A percentile compares a stretch with the other conserved stretches of the same genome.
These are phyloP conservation scores for Nemapogon koenigi DNA, from an alignment of 2,888 invertebrate species.

Conservation along the genomic window DNA sequence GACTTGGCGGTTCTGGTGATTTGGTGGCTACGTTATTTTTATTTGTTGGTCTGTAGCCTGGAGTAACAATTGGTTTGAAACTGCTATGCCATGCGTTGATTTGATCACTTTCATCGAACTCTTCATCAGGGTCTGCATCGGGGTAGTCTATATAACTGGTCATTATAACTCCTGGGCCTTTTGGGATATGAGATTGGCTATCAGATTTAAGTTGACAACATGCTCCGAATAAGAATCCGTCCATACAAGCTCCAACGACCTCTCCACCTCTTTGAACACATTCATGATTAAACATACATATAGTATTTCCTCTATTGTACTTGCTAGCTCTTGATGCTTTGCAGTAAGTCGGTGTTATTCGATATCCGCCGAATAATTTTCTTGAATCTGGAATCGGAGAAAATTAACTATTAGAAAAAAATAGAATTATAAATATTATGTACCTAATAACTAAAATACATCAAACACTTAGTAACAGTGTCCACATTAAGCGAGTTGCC, in stretches of 20 bases:
- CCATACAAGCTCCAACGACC: slow-evolving; percentile 90
- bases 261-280: slow-evolving; percentile 80
- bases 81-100: slow-evolving; percentile 50
- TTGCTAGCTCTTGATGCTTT: slow-evolving; percentile 71
- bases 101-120: slow-evolving; percentile 45
- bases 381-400: slow-evolving; percentile 45
- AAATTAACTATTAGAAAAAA: not conserved
- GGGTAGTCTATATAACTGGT: slow-evolving; percentile 55
- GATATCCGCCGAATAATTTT: slow-evolving; percentile 85
- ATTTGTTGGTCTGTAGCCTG: slow-evolving; percentile 44
- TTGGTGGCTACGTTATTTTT: slow-evolving; percentile 20
- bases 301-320: slow-evolving; percentile 72
- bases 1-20: slow-evolving; percentile 3
- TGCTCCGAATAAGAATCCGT: slow-evolving; percentile 90
- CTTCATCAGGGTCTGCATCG: slow-evolving; percentile 36
- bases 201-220: slow-evolving; percentile 77
- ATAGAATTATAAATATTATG: not conserved
- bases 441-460: not conserved
- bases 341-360: slow-evolving; percentile 84
- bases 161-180: slow-evolving; percentile 56
- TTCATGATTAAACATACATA: slow-evolving; percentile 95
- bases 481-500: no score
- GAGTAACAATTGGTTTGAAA: slow-evolving; percentile 52
- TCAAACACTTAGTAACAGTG: not conserved
- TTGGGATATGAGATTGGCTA: slow-evolving; percentile 52